Percentiles rank a stretch among this genome's conserved stretches.
These are phyloP conservation scores for Actenoides hombroni DNA, from an alignment of 2,113 vertebrate genomes.

Conservation along the genomic window DNA sequence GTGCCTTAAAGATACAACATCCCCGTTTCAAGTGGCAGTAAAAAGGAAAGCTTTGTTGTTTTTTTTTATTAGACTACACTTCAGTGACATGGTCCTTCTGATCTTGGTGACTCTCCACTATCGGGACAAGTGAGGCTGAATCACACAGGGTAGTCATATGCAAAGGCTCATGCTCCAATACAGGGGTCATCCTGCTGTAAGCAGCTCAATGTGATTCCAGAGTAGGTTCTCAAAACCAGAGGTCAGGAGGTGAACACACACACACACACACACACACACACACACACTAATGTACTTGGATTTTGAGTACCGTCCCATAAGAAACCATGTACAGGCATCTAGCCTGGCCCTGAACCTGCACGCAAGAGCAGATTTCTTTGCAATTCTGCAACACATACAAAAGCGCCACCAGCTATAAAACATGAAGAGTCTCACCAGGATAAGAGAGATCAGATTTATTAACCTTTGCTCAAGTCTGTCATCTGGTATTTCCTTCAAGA, in stretches of 20 bases:
- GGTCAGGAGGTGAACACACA: not conserved
- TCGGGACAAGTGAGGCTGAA: not conserved
- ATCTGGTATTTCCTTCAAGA: not conserved
- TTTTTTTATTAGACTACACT: not conserved
- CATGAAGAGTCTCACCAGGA: not conserved
- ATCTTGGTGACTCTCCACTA: not conserved
- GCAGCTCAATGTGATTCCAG: not conserved
- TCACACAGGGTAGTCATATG: not conserved
- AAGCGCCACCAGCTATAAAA: not conserved
- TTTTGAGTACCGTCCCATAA: not conserved
- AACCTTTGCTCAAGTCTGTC: not conserved
- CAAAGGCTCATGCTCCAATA: not conserved
- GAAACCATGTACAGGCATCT: not conserved
- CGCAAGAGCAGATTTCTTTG: not conserved
- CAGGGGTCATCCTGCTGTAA: not conserved
- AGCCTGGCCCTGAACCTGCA: not conserved
- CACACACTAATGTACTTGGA: not conserved
- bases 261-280: not conserved
- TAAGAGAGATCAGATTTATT: not conserved
- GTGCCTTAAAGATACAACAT: conserved; percentile 66
- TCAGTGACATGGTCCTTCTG: not conserved
- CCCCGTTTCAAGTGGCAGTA: not conserved
- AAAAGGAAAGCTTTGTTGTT: not conserved
- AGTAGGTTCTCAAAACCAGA: not conserved
- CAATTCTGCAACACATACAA: not conserved